Base-by-base conservation (phyloP, 2,797 vertebrate genomes). In the Natrix natrix region DNA sequence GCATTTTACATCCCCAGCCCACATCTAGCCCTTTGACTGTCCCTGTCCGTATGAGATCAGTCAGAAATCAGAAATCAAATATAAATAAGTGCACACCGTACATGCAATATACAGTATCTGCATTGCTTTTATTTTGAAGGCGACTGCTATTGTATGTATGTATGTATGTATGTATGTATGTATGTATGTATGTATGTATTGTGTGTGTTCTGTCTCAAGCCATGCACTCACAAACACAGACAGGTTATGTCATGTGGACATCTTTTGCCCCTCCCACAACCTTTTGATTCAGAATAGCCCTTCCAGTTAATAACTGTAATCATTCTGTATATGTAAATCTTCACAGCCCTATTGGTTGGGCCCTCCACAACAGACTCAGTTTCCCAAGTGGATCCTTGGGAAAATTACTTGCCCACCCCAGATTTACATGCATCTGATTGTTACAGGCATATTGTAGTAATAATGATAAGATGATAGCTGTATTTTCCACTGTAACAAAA, bases 161-260 rank as follows among this genome's bases (percentile, higher is more conserved):
- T 37, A 37, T 37, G 32, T 37, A 37, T 37, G 32, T 37, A 37
- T 37, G 32, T 37, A 37, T 37, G 32, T 37, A 37, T 37, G 32
- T 37, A 37, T 37, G 32, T 37, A 37, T 37, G 32, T 37, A 1
- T 37, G 32, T 37, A 1, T 37, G 32, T 37, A 37, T 37, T 37
- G 32, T 37, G 93, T 95, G 95, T 96, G 28, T 66, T 66, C 28
- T 66, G 28, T 14, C 28, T 66, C 28, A 66, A 66, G 28, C 63
- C 28, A 66, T n/a, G 28, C 63, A n/a, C 63, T 14, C 12, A 66
- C 28, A 66, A 66, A 66, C 1, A 16, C 14, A 37, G 32, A 20
- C 32, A 78, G 16, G 7, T 22, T 43, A 37, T 78, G 32, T 2
- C n/a, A 17, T 37, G 16, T 74, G 32, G 69, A 37, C 32, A 37